Evolutionary conservation across 2,797 vertebrate species (phyloP).

Genomic region (Danio choprae): DNA sequence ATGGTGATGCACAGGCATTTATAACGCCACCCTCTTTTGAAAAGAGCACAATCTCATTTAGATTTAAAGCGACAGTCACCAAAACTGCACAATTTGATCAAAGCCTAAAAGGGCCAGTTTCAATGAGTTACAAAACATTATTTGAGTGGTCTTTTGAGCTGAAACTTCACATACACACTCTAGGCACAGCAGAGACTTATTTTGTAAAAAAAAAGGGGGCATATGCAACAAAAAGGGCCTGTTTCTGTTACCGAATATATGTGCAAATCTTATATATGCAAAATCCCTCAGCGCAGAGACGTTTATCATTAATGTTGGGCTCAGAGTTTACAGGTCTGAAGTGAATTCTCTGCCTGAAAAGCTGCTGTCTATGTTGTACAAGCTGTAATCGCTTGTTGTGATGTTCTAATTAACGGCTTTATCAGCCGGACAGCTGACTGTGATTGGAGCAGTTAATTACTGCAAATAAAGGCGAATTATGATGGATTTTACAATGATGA

Average conservation of each 20-base stretch:
- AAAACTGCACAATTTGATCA: too few relatives aligned
- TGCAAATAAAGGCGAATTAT: conserved; percentile 63
- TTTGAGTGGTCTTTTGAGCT: too few relatives aligned
- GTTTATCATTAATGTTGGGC: neutral
- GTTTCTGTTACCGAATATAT: neutral
- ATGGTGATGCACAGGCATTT: too few relatives aligned
- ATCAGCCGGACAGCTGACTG: conserved; percentile 58
- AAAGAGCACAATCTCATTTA: too few relatives aligned
- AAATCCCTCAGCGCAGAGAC: neutral
- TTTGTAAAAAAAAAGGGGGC: too few relatives aligned
- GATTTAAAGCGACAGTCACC: too few relatives aligned
- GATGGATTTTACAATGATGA: conserved; percentile 69
- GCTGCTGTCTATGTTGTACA: conserved; percentile 61
- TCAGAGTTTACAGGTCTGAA: neutral
- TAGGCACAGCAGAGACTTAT: too few relatives aligned
- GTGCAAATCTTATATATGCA: conserved; percentile 16
- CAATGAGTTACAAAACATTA: too few relatives aligned
- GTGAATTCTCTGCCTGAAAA: conserved; percentile 34
- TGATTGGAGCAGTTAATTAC: conserved; percentile 36
- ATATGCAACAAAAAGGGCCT: conserved; percentile 2
- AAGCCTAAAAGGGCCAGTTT: too few relatives aligned
- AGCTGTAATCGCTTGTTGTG: conserved; percentile 57
- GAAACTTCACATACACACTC: too few relatives aligned
- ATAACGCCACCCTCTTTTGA: too few relatives aligned
- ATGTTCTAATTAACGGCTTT: conserved; percentile 59